Percentiles rank a stretch among this genome's conserved stretches.
Conservation (phyloP, 92 coral and sea anemone species). For the Virgularia gustaviana region DNA sequence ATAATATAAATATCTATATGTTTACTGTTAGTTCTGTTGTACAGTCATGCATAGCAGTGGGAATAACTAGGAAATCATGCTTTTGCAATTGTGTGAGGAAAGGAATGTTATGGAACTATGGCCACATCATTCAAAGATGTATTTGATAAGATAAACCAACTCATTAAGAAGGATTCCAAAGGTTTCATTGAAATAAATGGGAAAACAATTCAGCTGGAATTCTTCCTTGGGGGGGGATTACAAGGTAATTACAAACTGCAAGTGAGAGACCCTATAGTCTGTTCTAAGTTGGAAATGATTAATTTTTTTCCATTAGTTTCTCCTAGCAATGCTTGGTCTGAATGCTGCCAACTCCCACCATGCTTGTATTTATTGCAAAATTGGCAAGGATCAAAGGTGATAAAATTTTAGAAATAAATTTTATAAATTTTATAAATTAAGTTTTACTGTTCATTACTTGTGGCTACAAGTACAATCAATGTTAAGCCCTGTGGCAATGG, state of each 20-base stretch:
- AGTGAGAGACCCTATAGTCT: no score
- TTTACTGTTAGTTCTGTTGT: no score
- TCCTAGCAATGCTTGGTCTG: constrained; percentile 41
- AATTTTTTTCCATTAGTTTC: no score
- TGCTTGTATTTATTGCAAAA: constrained; percentile 48
- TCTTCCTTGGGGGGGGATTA: constrained; percentile 35
- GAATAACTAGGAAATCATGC: constrained; percentile 44
- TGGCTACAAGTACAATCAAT: no score
- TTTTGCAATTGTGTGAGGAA: constrained; percentile 29
- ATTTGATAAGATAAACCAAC: constrained; percentile 31
- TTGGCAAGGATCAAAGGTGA: constrained; percentile 34
- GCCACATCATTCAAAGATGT: constrained; percentile 26
- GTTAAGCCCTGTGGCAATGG: no score
- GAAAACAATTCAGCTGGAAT: constrained; percentile 18
- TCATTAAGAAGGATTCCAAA: constrained; percentile 2
- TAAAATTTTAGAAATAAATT: no score
- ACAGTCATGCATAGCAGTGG: no score
- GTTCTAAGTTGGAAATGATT: no score
- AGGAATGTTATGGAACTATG: constrained; percentile 20
- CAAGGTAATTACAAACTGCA: no score
- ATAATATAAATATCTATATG: no score
- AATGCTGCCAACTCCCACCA: constrained; percentile 41
- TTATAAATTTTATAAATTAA: no score
- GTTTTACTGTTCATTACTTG: no score
- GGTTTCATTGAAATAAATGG: constrained; percentile 26